These are phyloP conservation scores for Mystacides longicornis DNA, from an alignment of 2,888 invertebrate genomes.

Conservation along the genomic window DNA sequence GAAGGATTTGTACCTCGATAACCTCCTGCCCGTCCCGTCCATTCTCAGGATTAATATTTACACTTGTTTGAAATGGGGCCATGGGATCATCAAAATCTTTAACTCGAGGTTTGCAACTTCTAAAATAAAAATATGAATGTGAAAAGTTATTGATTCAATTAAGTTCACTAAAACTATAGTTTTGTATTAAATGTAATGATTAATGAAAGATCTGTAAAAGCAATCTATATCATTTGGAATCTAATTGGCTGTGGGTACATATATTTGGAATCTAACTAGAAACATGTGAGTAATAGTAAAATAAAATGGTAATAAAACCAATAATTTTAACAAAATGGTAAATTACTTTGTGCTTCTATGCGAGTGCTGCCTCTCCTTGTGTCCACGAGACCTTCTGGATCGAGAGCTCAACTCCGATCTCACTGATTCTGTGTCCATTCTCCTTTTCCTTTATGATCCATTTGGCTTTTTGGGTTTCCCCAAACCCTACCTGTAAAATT, in stretches of 20 bases:
- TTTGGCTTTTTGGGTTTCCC: conserved; percentile 17
- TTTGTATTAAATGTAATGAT: no score
- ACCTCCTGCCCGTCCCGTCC: conserved; percentile 78
- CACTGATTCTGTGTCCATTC: conserved; percentile 91
- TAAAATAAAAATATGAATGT: conserved; percentile 1
- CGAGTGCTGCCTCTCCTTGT: conserved; percentile 49
- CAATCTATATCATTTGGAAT: no score
- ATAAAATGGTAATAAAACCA: not conserved
- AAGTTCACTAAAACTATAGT: no score
- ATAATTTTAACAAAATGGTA: not conserved
- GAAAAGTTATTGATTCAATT: no score
- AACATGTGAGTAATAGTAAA: no score
- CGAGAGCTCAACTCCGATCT: conserved; percentile 87
- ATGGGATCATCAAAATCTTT: conserved; percentile 59
- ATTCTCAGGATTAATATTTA: conserved; percentile 72
- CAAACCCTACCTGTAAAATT: not conserved
- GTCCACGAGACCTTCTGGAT: conserved; percentile 60
- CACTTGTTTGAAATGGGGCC: conserved; percentile 83
- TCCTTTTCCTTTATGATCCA: conserved; percentile 25
- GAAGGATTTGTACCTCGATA: conserved; percentile 92
- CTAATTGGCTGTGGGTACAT: no score
- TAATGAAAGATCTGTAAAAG: no score
- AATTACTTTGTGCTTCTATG: conserved; percentile 59
- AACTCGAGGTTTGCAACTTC: conserved; percentile 55
- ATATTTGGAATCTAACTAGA: no score